Evolutionary conservation across 2,113 vertebrate genomes (phyloP), one percentile per base, ranked within the genome.

Genomic region (Aspidoscelis tigris): DNA sequence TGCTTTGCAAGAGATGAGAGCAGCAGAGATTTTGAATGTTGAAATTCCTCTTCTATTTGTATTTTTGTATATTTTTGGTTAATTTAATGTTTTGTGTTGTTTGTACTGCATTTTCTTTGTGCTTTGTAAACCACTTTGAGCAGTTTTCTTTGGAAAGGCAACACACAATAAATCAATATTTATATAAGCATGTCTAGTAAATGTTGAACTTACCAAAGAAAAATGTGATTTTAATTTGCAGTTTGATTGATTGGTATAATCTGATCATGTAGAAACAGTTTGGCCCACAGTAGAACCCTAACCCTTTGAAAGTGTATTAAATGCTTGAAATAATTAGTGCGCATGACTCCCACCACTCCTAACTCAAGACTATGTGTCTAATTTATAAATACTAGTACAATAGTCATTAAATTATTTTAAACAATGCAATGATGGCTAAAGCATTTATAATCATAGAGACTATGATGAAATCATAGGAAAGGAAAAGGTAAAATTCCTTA

Each of bases 341-440:
- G 41, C n/a, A 43, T n/a, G 24, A 79, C 21, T 58, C 53, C 22
- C 9, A 68, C 5, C 33, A 75, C 12, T 6, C 18, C 2, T 50
- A 14, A 77, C 16, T 5, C 53, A 26, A 61, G 50, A 43, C 21
- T 53, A 16, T 58, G 12, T 41, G 26, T 8, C 33, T 39, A n/a
- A 47, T 66, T 68, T 66, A 39, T 33, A 14, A 22, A 5, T 75
- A 7, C 33, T 50, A 43, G n/a, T 22, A 84, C 81, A 5, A 16
- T 69, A 50, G 41, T 78, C 12, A 5, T 77, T 22, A 55, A 2
- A n/a, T 2, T 76, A 65, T 21, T 3, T 75, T 90, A 66, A 90
- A 87, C 0, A 1, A 18, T 0, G 24, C 1, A 85, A 68, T 78
- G 33, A 5, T 71, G 43, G 5, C 78, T 44, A 41, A 72, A 83